Evolutionary conservation across 2,797 vertebrate species (phyloP).

Genomic region (Acanthurus leucopareius): DNA sequence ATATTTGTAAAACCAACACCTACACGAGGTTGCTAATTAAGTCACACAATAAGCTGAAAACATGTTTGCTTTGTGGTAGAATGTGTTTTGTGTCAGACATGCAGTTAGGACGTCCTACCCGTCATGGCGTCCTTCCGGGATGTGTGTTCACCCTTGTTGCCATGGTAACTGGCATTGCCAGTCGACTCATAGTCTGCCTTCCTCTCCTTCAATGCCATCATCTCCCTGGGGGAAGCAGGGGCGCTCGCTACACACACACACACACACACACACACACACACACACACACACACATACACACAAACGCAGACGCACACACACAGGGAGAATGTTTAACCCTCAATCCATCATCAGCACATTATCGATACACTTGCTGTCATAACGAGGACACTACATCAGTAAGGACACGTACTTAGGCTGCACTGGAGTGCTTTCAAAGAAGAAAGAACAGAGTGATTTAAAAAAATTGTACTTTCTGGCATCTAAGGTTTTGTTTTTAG

Average conservation of each 20-base stretch:
- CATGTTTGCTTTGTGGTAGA: not conserved
- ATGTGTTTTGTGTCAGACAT: constrained; percentile 25
- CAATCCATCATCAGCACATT: constrained; percentile 32
- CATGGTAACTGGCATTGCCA: constrained; percentile 94
- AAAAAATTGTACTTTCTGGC: constrained; percentile 28
- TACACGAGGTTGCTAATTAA: too few relatives aligned
- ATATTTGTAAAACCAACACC: not conserved
- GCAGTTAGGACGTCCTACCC: constrained; percentile 83
- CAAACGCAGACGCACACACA: constrained; percentile 49
- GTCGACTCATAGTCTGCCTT: constrained; percentile 96
- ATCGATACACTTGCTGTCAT: constrained; percentile 19
- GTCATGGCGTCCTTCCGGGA: constrained; percentile 97
- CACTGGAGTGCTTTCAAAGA: constrained; percentile 24
- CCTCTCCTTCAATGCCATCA: constrained; percentile 97
- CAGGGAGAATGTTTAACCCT: constrained; percentile 39
- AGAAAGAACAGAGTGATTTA: constrained; percentile 16
- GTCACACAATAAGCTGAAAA: not conserved
- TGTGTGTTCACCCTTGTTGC: constrained; percentile 96
- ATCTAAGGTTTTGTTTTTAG: constrained; percentile 24
- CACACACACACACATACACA: constrained; percentile 40
- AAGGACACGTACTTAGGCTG: constrained; percentile 19
- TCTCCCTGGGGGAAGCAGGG: constrained; percentile 97
- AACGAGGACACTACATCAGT: not conserved
- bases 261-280: constrained; percentile 51
- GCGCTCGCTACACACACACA: constrained; percentile 89